These are phyloP conservation scores for Lynx canadensis DNA, from an alignment of 2,113 vertebrate genomes.

Conservation along the genomic window DNA sequence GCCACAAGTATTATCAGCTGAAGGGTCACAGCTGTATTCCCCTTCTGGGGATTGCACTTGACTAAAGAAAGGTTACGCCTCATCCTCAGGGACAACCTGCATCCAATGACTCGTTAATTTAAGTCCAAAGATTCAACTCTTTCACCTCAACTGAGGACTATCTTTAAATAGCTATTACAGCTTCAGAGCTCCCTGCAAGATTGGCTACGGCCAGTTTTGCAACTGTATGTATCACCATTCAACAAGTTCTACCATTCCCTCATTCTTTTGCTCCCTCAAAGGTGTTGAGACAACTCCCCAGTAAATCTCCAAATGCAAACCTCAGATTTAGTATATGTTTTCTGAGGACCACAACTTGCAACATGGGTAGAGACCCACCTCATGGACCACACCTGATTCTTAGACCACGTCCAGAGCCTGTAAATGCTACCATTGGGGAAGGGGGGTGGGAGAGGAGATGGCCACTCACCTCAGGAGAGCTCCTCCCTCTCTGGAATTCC, in stretches of 20 bases:
- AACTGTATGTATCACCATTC: neutral
- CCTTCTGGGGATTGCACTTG: neutral
- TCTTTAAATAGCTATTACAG: neutral
- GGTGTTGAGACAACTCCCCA: neutral
- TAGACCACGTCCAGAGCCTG: neutral
- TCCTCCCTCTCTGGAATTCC: neutral
- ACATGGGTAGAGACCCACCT: neutral
- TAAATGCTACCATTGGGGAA: neutral
- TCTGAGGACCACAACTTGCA: neutral
- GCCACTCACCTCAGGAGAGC: neutral
- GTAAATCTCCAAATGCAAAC: neutral
- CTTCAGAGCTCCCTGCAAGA: neutral
- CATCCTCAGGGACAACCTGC: neutral
- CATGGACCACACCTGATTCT: neutral
- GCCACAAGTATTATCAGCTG: neutral
- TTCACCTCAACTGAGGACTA: neutral
- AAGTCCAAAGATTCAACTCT: neutral
- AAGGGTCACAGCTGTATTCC: neutral
- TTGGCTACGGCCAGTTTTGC: neutral
- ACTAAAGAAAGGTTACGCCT: neutral
- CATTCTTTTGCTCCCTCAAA: neutral
- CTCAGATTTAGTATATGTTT: conserved; percentile 1
- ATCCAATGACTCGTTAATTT: neutral
- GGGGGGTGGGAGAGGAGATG: neutral
- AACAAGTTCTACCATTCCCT: neutral